Evolutionary conservation across 2,113 vertebrate genomes (phyloP).

Genomic region (Nerophis lumbriciformis): DNA sequence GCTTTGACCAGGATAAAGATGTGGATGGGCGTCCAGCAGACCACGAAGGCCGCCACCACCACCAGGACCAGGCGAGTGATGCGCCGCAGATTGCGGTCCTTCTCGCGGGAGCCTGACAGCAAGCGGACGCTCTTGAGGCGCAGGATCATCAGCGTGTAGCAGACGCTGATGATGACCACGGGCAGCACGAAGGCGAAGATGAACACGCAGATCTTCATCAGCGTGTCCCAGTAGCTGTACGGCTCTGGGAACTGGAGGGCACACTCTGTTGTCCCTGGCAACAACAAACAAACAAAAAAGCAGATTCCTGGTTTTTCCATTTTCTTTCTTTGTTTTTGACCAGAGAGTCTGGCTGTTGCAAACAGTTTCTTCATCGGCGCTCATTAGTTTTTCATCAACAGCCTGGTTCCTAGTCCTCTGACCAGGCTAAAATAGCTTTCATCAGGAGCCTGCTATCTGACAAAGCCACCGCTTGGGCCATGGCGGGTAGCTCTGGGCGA

Average conservation of each 20-base stretch:
- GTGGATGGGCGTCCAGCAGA: slow-evolving; percentile 93
- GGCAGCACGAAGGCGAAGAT: slow-evolving; percentile 89
- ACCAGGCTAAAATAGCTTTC: too few relatives aligned
- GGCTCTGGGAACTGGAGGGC: slow-evolving; percentile 93
- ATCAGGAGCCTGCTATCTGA: too few relatives aligned
- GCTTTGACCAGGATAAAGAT: slow-evolving; percentile 92
- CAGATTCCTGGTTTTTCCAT: too few relatives aligned
- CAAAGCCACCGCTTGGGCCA: too few relatives aligned
- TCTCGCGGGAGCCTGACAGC: slow-evolving; percentile 90
- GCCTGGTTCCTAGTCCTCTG: too few relatives aligned
- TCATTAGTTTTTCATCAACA: too few relatives aligned
- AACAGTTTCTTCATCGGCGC: too few relatives aligned
- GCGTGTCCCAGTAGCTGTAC: slow-evolving; percentile 91
- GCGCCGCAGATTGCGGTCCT: slow-evolving; percentile 90
- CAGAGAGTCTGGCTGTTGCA: too few relatives aligned
- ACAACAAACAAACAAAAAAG: slow-evolving; percentile 17
- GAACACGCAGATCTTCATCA: slow-evolving; percentile 97
- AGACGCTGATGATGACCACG: slow-evolving; percentile 87
- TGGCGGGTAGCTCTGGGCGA: too few relatives aligned
- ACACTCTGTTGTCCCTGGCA: slow-evolving; percentile 81
- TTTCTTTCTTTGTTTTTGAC: too few relatives aligned
- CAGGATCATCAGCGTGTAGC: slow-evolving; percentile 93
- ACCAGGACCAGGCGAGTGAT: slow-evolving; percentile 93
- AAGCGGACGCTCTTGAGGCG: slow-evolving; percentile 88
- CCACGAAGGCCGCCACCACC: slow-evolving; percentile 89